Percentiles rank a stretch among this genome's conserved stretches.
Evolutionary conservation across 2,888 invertebrate genomes (phyloP).

Genomic region (Orthosia gothica): DNA sequence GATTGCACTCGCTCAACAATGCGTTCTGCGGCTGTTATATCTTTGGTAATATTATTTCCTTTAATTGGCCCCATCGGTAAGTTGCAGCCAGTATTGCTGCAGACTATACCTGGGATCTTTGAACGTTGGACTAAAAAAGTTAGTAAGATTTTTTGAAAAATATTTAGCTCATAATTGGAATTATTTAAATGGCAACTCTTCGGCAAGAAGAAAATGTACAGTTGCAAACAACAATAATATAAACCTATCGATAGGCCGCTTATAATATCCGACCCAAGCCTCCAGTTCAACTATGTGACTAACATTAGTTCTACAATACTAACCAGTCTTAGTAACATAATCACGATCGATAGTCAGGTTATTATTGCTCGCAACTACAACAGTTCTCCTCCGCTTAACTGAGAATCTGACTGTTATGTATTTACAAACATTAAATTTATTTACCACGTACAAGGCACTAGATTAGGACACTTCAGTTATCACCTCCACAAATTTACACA

Average conservation of each 20-base stretch:
- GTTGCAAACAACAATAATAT: slow-evolving; percentile 29
- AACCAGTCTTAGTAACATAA: not conserved
- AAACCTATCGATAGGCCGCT: slow-evolving; percentile 3
- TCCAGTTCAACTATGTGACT: not conserved
- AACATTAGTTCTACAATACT: slow-evolving; percentile 4
- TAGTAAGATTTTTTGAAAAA: slow-evolving; percentile 14
- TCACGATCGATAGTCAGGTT: not conserved
- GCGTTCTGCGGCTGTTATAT: slow-evolving; percentile 54
- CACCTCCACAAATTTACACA: slow-evolving; percentile 34
- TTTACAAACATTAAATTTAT: slow-evolving; percentile 53
- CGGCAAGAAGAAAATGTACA: not conserved
- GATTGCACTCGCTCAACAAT: slow-evolving; percentile 34
- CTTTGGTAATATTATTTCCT: slow-evolving; percentile 67
- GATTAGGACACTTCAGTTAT: slow-evolving; percentile 60
- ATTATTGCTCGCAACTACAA: slow-evolving; percentile 14
- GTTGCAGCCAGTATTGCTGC: slow-evolving; percentile 11
- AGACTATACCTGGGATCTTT: slow-evolving; percentile 5
- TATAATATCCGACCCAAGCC: not conserved
- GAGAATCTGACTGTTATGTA: slow-evolving; percentile 18
- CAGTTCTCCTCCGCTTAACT: not conserved
- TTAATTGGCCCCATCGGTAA: slow-evolving; percentile 1
- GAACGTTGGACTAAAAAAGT: slow-evolving; percentile 5
- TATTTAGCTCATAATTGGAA: slow-evolving; percentile 9
- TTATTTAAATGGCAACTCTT: slow-evolving; percentile 20
- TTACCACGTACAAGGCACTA: slow-evolving; percentile 67